A percentile compares a stretch with the other conserved stretches of the same genome.
These are phyloP conservation scores for Meriones psammophilus DNA, from an alignment of 2,797 vertebrate species.

Conservation along the genomic window DNA sequence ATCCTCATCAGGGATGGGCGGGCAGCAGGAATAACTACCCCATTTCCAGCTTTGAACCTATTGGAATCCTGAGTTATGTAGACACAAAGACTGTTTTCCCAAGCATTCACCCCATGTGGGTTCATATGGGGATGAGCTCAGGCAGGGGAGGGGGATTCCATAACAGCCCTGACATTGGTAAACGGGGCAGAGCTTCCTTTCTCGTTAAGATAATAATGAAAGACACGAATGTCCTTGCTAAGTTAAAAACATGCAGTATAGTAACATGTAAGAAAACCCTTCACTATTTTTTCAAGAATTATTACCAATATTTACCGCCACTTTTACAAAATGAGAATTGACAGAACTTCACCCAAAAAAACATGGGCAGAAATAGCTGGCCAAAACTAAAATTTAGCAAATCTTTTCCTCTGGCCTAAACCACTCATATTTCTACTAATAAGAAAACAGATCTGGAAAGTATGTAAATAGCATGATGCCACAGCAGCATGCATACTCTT, in stretches of 20 bases:
- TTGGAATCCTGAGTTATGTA: constrained; percentile 50
- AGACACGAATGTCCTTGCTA: background rate
- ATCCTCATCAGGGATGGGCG: background rate
- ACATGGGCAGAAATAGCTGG: background rate
- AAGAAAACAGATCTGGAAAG: background rate
- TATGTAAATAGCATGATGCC: background rate
- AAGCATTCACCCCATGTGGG: background rate
- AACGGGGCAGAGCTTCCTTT: background rate
- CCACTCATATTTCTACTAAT: background rate
- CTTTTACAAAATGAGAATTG: background rate
- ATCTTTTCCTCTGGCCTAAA: background rate
- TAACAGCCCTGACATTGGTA: background rate
- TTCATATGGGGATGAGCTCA: background rate
- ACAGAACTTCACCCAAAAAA: background rate
- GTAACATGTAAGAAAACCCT: background rate
- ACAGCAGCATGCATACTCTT: background rate
- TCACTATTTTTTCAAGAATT: background rate
- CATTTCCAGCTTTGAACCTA: constrained; percentile 67
- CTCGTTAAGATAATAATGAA: background rate
- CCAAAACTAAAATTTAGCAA: background rate
- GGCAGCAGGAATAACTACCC: constrained; percentile 45
- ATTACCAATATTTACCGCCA: background rate
- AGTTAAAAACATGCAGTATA: background rate
- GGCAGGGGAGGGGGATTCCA: background rate
- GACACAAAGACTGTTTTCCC: constrained; percentile 28